These are phyloP conservation scores for Tryphoninae sp. DNA, from an alignment of 2,888 invertebrate genomes.

Conservation along the genomic window DNA sequence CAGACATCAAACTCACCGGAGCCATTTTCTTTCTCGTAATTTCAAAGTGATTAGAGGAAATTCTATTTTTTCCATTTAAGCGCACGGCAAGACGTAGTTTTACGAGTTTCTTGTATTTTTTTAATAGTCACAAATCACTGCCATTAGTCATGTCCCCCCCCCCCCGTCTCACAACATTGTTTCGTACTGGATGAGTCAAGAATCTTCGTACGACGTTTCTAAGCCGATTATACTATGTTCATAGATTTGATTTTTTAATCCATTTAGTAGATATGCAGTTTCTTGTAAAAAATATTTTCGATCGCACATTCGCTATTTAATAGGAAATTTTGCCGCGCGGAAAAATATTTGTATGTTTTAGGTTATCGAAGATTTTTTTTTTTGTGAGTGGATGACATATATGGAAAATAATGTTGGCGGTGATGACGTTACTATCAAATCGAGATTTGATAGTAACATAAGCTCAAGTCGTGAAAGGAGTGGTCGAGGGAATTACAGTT, in stretches of 20 bases:
- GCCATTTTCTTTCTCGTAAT: not conserved
- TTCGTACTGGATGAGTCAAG: constrained; percentile 51
- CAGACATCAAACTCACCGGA: not conserved
- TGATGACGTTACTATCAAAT: too few relatives aligned
- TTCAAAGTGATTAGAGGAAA: not conserved
- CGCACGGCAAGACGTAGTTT: not conserved
- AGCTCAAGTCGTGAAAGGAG: not conserved
- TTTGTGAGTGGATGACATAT: not conserved
- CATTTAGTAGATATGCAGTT: not conserved
- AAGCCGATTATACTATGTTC: not conserved
- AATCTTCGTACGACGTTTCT: not conserved
- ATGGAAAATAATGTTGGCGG: too few relatives aligned
- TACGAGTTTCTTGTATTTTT: constrained; percentile 31
- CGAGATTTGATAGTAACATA: not conserved
- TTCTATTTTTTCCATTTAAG: not conserved
- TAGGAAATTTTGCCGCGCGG: not conserved
- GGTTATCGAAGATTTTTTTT: not conserved
- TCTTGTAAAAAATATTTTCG: not conserved
- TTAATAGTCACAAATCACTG: constrained; percentile 29
- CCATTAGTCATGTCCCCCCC: constrained; percentile 30
- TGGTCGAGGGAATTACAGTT: not conserved
- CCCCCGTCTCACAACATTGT: not conserved
- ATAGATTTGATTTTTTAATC: not conserved
- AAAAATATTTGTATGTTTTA: not conserved
- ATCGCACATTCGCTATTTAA: not conserved